phyloP scores from a whole-genome alignment of 2,113 vertebrate species.

The Polypterus bichir region DNA sequence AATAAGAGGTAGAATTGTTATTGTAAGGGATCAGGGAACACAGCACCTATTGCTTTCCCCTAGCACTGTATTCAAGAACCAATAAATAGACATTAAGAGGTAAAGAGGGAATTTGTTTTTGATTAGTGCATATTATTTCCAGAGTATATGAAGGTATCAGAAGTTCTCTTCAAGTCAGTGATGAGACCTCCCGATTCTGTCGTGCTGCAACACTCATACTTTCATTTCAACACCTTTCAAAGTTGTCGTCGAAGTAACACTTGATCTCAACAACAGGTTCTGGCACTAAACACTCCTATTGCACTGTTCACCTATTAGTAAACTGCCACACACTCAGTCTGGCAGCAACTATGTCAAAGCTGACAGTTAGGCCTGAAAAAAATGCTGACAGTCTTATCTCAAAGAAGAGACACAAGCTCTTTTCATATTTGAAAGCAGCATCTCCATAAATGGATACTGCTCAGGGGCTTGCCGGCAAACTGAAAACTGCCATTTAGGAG shows the following conservation, averaged over 20 bases:
- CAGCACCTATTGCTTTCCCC: too few relatives aligned
- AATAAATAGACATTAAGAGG: too few relatives aligned
- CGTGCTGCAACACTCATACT: constrained; percentile 1
- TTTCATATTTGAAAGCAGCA: constrained; percentile 6
- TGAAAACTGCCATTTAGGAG: not conserved
- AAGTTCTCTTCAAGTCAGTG: too few relatives aligned
- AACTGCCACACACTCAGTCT: constrained; percentile 32
- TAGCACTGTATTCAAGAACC: too few relatives aligned
- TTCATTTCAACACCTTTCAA: constrained; percentile 11
- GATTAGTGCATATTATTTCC: too few relatives aligned
- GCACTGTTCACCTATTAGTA: constrained; percentile 29
- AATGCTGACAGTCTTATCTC: constrained; percentile 9
- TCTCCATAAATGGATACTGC: not conserved
- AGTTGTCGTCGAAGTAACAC: constrained; percentile 28
- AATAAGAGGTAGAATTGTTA: too few relatives aligned
- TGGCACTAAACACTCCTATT: constrained; percentile 26
- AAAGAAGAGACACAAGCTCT: constrained; percentile 10
- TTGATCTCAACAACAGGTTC: constrained; percentile 24
- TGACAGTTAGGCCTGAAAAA: constrained; percentile 10
- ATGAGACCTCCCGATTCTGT: too few relatives aligned
- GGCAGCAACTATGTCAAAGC: constrained; percentile 13
- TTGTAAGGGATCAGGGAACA: too few relatives aligned
- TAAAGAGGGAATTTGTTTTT: too few relatives aligned
- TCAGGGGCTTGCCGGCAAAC: not conserved
- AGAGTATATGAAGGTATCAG: too few relatives aligned